Evolutionary conservation across 2,797 vertebrate genomes (phyloP), one percentile per base, ranked within the genome.

Genomic region (Oceanodroma leucorhoa): DNA sequence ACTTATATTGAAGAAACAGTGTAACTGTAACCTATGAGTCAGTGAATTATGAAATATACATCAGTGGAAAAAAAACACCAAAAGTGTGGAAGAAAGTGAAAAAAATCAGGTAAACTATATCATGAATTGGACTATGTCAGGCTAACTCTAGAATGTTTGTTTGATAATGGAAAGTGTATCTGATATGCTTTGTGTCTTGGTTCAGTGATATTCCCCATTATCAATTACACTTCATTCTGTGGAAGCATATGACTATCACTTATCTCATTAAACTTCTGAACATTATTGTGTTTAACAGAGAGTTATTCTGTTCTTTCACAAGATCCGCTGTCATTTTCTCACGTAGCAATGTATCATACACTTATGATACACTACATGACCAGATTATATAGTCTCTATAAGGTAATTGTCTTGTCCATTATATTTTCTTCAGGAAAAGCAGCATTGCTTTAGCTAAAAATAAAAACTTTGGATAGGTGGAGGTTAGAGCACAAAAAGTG

Each of bases 261-360:
- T 69, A 22, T 41, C 85, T 55, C 11, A 14, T 6, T 32, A 27
- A 34, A 32, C 9, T 41, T 54, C 48, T 48, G 53, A n/a, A 50
- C 22, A 7, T 36, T 40, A 14, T 40, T 18, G 6, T 53, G 24
- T 48, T 32, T 51, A 43, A 45, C 53, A 55, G 61, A 85, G 36
- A 3, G 8, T 8, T 38, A 18, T 11, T 22, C 53, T 32, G 5
- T 46, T 70, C 19, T 55, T 60, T 65, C 67, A 19, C n/a, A 13
- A 6, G 21, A 8, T 12, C 9, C 9, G 1, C 41, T 41, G 23
- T 12, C 60, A 23, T 40, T 57, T 46, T 38, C 27, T 51, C 15
- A 2, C 41, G 18, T 22, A 51, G 19, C n/a, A 65, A 9, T 8
- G 4, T 6, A 22, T 34, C 20, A 1, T 14, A 10, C 8, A 3